phyloP scores from a whole-genome alignment of 2,797 vertebrate genomes.

The Adelosebastes latens region DNA sequence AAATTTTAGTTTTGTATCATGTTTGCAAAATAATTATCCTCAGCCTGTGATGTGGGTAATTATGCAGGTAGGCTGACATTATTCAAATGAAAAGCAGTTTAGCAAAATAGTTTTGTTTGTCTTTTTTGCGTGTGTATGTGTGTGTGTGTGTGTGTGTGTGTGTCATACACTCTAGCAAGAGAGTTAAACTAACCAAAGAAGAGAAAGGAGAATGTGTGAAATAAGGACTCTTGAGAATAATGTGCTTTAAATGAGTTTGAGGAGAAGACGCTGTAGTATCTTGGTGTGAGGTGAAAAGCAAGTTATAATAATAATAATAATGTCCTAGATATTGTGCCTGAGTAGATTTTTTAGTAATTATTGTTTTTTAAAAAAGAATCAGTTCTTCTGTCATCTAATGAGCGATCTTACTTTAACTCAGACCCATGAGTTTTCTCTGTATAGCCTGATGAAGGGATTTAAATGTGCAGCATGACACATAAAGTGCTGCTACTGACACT shows the following conservation, averaged over 20 bases:
- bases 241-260: constrained; percentile 41
- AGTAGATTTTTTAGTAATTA: not conserved
- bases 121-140: not conserved
- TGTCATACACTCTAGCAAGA: not conserved
- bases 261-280: not conserved
- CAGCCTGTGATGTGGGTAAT: constrained; percentile 61
- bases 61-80: constrained; percentile 58
- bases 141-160: not conserved
- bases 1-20: constrained; percentile 52
- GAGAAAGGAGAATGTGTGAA: not conserved
- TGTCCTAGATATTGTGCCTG: constrained; percentile 9
- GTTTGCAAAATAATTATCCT: constrained; percentile 63
- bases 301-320: constrained; percentile 5
- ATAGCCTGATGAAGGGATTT: not conserved
- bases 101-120: constrained; percentile 49
- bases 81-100: constrained; percentile 61
- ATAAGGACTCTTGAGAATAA: constrained; percentile 27
- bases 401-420: not conserved
- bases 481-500: not conserved
- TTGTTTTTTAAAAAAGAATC: not conserved
- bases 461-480: too few relatives aligned
- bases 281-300: constrained; percentile 13
- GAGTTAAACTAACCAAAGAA: constrained; percentile 11
- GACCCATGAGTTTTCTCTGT: not conserved
- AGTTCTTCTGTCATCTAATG: not conserved